Evolutionary conservation across 1,140 invertebrate genomes (phyloP), one percentile per base, ranked within the genome.

Genomic region (Aphaenogaster ashmeadi): DNA sequence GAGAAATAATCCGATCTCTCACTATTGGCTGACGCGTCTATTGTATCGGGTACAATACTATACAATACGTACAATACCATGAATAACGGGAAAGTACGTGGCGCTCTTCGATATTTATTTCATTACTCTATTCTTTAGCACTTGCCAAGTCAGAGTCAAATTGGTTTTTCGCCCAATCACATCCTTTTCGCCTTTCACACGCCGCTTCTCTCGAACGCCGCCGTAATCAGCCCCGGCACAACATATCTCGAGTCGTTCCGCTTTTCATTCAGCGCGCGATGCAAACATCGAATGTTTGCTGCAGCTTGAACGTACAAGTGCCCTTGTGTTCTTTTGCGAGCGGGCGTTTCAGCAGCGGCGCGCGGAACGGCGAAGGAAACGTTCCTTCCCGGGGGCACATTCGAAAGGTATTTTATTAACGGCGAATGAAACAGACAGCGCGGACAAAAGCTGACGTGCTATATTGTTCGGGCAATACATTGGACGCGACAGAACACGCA

Each of bases 391-490:
- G n/a, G 13, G 15, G 41, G 36, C n/a, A 52, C 44, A 87, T 62
- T 74, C 80, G 79, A 74, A 41, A 47, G 80, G 78, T 84, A 87
- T 87, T 87, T 87, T 87, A 85, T 87, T 87, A 87, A 75, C 56
- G 52, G 33, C n/a, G 86, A 47, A 87, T 77, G 84, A 74, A 88
- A 87, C 84, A 72, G 71, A 72, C 80, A 85, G 81, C 58, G 50
- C 58, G 67, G 74, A 85, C 54, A 83, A 86, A 77, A 88, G 69
- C 47, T 78, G 81, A 77, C 81, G 81, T 58, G 60, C 71, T 78
- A 78, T 72, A 78, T 89, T 88, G 67, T 86, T 88, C 54, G 47
- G 74, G 56, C 36, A 21, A 38, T 84, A 50, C 75, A 89, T 84
- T 77, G 71, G 33, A 87, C 60, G 64, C 69, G 71, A 85, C 41